phyloP scores from a whole-genome alignment of 2,888 invertebrate genomes.

The Monopis laevigella region DNA sequence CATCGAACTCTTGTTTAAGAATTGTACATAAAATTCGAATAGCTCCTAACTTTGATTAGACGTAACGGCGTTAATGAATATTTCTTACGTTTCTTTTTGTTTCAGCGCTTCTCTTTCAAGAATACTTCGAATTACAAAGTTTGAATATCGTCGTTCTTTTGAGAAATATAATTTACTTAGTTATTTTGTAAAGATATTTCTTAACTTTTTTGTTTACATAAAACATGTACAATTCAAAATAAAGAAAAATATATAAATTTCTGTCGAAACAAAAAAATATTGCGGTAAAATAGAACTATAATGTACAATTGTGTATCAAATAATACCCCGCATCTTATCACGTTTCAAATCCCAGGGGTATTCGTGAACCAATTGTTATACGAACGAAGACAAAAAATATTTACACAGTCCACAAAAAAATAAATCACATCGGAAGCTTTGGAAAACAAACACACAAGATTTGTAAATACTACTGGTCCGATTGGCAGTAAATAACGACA shows the following conservation, averaged over 20 bases:
- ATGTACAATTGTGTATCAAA: too few species aligned
- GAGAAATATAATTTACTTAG: neutral
- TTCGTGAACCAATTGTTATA: conserved; percentile 8
- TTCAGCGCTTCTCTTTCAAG: neutral
- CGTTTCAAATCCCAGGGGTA: conserved; percentile 4
- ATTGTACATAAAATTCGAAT: conserved; percentile 9
- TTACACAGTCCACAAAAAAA: conserved; percentile 8
- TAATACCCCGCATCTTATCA: too few species aligned
- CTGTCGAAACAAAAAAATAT: too few species aligned
- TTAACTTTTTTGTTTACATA: too few species aligned
- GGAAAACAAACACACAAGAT: conserved; percentile 11
- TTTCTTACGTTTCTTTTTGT: conserved; percentile 4
- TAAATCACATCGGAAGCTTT: conserved; percentile 11
- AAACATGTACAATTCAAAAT: too few species aligned
- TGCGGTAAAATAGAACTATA: too few species aligned
- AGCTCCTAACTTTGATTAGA: conserved; percentile 10
- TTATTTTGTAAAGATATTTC: too few species aligned
- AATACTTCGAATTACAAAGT: too few species aligned
- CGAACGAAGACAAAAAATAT: conserved; percentile 5
- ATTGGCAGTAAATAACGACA: conserved; percentile 43
- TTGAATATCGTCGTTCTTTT: too few species aligned
- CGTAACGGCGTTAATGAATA: conserved; percentile 8
- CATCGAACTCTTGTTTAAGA: conserved; percentile 33
- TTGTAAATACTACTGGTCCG: conserved; percentile 16
- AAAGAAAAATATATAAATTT: too few species aligned